These are phyloP conservation scores for Cebidichthys violaceus DNA, from an alignment of 2,113 vertebrate species.

Conservation along the genomic window DNA sequence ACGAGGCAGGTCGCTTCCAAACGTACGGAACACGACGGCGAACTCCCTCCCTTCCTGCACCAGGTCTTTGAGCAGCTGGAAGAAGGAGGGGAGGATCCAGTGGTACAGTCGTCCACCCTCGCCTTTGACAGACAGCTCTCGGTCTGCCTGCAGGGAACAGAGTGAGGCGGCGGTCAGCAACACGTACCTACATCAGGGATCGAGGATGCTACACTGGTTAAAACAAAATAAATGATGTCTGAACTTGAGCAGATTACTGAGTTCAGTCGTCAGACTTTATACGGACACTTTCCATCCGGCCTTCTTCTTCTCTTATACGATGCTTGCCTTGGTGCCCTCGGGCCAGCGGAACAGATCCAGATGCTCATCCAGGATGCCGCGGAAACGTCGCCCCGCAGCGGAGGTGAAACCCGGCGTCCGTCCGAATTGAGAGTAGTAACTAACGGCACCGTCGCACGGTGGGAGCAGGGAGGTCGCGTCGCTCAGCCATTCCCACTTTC, in stretches of 20 bases:
- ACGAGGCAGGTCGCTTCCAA: constrained; percentile 87
- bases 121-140: constrained; percentile 79
- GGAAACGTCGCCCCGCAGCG: constrained; percentile 81
- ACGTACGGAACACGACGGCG: constrained; percentile 87
- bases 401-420: constrained; percentile 82
- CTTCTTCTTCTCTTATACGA: too few relatives aligned
- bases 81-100: constrained; percentile 91
- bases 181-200: background rate
- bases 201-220: background rate
- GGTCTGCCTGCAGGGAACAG: constrained; percentile 66
- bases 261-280: background rate
- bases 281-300: background rate
- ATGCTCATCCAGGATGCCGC: constrained; percentile 78
- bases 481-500: constrained; percentile 91
- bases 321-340: constrained; percentile 64
- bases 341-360: constrained; percentile 88
- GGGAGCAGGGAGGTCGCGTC: constrained; percentile 84
- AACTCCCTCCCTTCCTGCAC: constrained; percentile 80
- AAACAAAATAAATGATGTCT: background rate
- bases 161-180: constrained; percentile 2
- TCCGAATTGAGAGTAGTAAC: constrained; percentile 86
- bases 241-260: background rate
- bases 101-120: constrained; percentile 85
- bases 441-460: constrained; percentile 83
- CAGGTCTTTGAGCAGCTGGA: constrained; percentile 86